Percentiles rank a stretch among this genome's conserved stretches.
phyloP scores from a whole-genome alignment of 2,113 vertebrate genomes.

The Cebidichthys violaceus region DNA sequence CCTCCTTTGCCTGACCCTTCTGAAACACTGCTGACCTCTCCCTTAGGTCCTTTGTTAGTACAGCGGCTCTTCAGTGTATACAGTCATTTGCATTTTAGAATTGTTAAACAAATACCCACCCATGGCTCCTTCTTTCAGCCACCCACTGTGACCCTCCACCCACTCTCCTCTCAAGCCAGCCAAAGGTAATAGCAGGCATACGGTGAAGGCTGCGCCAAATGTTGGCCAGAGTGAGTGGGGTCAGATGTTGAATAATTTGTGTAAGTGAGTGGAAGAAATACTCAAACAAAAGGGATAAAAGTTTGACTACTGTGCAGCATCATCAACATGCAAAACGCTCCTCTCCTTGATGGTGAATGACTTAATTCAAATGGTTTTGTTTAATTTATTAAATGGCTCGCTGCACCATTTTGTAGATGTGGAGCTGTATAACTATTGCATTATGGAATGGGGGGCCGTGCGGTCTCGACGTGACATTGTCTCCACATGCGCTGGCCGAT shows the following conservation, averaged over 20 bases:
- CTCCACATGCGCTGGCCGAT: constrained; percentile 38
- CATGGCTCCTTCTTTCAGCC: constrained; percentile 61
- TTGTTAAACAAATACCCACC: constrained; percentile 83
- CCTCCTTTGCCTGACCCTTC: constrained; percentile 53
- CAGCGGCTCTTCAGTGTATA: constrained; percentile 67
- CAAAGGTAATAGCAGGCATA: constrained; percentile 64
- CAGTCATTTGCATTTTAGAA: constrained; percentile 83
- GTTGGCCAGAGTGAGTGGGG: constrained; percentile 31
- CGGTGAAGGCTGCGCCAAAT: constrained; percentile 46
- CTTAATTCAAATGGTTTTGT: constrained; percentile 46
- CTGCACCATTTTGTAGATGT: constrained; percentile 24
- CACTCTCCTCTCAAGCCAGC: constrained; percentile 55
- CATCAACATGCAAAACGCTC: constrained; percentile 15
- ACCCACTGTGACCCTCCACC: constrained; percentile 76
- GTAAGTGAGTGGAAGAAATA: constrained; percentile 34
- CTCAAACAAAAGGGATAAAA: constrained; percentile 16
- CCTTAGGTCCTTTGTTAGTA: constrained; percentile 75
- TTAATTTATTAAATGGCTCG: constrained; percentile 50
- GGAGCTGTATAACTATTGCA: constrained; percentile 45
- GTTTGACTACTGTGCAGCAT: constrained; percentile 22
- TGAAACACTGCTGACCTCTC: constrained; percentile 70
- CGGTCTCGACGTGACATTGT: constrained; percentile 29
- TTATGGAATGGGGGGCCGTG: constrained; percentile 40
- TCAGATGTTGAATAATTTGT: constrained; percentile 45
- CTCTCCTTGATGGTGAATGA: not conserved